Percentiles rank a stretch among this genome's conserved stretches.
These are phyloP conservation scores for Oreochromis spilurus DNA, from an alignment of 2,113 vertebrate species.

Conservation along the genomic window DNA sequence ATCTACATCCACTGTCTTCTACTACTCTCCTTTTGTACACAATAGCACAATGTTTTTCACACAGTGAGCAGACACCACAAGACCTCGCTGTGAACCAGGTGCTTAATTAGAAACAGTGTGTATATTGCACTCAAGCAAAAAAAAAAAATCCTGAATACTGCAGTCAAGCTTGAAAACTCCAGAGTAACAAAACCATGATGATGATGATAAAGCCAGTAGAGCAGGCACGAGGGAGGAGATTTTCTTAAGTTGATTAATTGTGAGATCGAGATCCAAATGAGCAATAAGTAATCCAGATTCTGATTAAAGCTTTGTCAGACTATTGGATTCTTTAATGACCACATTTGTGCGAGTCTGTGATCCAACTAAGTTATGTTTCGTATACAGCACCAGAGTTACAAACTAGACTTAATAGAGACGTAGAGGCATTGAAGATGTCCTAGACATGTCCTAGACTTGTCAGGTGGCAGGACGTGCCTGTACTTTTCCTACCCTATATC, in stretches of 20 bases:
- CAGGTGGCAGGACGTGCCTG: not conserved
- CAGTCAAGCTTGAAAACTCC: not conserved
- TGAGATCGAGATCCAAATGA: conserved; percentile 18
- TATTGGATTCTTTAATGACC: conserved; percentile 24
- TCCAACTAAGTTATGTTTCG: not conserved
- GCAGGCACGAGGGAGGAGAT: not conserved
- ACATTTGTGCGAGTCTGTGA: not conserved
- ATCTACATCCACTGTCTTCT: not conserved
- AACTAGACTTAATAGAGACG: not conserved
- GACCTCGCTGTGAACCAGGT: not conserved
- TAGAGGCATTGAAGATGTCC: not conserved
- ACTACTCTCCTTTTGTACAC: not conserved
- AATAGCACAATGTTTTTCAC: not conserved
- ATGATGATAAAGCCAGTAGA: not conserved
- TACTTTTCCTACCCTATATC: not conserved
- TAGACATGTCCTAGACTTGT: not conserved
- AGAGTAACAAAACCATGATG: not conserved
- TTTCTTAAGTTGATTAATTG: conserved; percentile 27
- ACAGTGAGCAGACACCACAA: not conserved
- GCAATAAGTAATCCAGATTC: conserved; percentile 16
- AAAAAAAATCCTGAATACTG: not conserved
- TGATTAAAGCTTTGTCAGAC: conserved; percentile 19
- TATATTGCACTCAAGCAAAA: not conserved
- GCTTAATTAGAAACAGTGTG: conserved; percentile 12
- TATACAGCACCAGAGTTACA: not conserved